Percentiles rank a stretch among this genome's conserved stretches.
Conservation (phyloP, 2,113 vertebrate genomes). For the Carassius gibelio region DNA sequence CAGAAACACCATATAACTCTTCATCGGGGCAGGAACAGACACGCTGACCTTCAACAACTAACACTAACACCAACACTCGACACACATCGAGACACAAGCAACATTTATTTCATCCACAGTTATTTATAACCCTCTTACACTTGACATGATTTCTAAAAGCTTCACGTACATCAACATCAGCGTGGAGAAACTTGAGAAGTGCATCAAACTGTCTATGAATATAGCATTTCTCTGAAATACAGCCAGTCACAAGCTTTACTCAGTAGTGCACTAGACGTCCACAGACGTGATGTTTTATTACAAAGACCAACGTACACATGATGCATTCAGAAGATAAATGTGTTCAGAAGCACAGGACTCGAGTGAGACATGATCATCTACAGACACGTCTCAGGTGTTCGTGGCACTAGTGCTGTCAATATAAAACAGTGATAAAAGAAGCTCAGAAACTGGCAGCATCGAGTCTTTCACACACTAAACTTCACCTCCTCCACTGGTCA, state of each 20-base stretch:
- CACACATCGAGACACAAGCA: conserved; percentile 68
- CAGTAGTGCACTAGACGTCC: background rate
- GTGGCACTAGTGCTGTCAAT: background rate
- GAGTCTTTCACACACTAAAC: no score
- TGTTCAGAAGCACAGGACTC: background rate
- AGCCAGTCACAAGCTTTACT: background rate
- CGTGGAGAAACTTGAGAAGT: background rate
- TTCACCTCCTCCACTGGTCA: background rate
- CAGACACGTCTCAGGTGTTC: no score
- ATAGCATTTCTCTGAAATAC: background rate
- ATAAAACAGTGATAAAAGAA: background rate
- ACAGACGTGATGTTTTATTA: background rate
- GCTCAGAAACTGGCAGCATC: background rate
- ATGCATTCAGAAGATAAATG: background rate
- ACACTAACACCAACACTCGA: background rate
- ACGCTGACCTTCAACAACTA: background rate
- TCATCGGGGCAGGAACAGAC: background rate
- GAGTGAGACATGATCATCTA: background rate
- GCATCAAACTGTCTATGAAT: background rate
- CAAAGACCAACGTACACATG: background rate
- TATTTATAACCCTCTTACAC: conserved; percentile 61
- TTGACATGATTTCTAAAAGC: background rate
- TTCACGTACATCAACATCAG: background rate
- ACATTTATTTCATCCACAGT: conserved; percentile 87
- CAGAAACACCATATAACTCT: background rate